Evolutionary conservation across 1,140 invertebrate genomes (phyloP), one percentile per base, ranked within the genome.

Genomic region (Solenopsis fugax): DNA sequence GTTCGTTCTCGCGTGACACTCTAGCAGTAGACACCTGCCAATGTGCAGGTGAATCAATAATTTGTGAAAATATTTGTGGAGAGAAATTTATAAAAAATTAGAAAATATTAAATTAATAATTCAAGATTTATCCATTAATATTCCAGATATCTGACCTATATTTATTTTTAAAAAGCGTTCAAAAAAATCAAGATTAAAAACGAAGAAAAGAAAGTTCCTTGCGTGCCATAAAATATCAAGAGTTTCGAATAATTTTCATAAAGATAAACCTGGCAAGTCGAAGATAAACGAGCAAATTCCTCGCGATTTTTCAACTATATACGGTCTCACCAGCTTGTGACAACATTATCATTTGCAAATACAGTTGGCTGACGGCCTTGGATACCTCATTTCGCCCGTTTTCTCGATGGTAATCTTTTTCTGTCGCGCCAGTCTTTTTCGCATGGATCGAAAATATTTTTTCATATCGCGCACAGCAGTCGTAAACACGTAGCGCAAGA

Each of bases 361-460:
- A 84, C 80, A 84, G 69, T 75, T 84, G 69, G 54, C 16, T 9
- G 12, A 58, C 80, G 45, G n/a, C 80, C 80, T 84, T 84, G 56
- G 69, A 48, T 13, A 13, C 18, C 18, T 73, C 24, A n/a, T 34
- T 73, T 58, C 34, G 21, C 18, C n/a, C 41, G 37, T 82, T 82
- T 82, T 60, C 65, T 72, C 41, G 41, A 50, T 13, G 10, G 2
- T 24, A 62, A 71, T 81, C 34, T 54, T 41, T 69, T 62, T 60
- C 37, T 16, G n/a, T 13, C 16, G 50, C 50, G 24, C 21, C 56
- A 58, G 16, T 69, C 16, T 56, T 50, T 24, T 60, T 60, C 21
- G n/a, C 7, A 21, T 29, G 13, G 13, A 48, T 71, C 50, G 37
- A 82, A 82, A 82, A 73, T 73, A 82, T 82, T 82, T 60, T 69